Percentiles rank a stretch among this genome's conserved stretches.
Evolutionary conservation across 2,113 vertebrate species (phyloP).

Genomic region (Menura novaehollandiae): DNA sequence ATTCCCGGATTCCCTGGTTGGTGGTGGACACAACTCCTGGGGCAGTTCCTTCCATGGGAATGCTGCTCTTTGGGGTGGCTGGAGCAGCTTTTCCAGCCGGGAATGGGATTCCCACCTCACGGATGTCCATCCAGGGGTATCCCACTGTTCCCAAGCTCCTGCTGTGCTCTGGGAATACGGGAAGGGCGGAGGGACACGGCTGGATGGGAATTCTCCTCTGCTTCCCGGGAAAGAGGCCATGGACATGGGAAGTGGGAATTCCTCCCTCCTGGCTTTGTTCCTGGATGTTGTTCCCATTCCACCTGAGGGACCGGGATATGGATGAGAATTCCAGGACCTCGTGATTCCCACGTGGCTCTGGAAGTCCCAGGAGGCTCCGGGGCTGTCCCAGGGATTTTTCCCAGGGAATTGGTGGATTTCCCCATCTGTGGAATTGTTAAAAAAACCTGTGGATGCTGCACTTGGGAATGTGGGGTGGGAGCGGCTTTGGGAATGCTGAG

Average conservation of each 20-base stretch:
- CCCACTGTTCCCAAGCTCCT: not conserved
- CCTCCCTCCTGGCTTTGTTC: not conserved
- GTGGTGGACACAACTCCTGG: not conserved
- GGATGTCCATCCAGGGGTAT: not conserved
- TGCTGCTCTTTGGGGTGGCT: not conserved
- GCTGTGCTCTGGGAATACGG: not conserved
- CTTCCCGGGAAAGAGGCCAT: not conserved
- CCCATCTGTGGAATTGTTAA: not conserved
- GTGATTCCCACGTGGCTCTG: not conserved
- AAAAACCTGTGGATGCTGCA: not conserved
- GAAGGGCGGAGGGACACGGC: not conserved
- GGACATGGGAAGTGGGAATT: not conserved
- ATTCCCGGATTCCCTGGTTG: not conserved
- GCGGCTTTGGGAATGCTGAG: not conserved
- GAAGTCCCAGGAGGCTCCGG: not conserved
- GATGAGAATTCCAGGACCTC: not conserved
- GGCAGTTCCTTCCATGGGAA: not conserved
- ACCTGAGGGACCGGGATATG: not conserved
- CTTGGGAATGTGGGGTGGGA: not conserved
- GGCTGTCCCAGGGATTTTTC: not conserved
- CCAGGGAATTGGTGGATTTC: not conserved
- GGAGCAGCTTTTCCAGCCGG: not conserved
- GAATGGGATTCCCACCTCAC: not conserved
- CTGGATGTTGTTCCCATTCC: rapidly evolving
- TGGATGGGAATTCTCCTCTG: not conserved